Base-by-base conservation (phyloP, 2,113 vertebrate species). In the Carassius gibelio region DNA sequence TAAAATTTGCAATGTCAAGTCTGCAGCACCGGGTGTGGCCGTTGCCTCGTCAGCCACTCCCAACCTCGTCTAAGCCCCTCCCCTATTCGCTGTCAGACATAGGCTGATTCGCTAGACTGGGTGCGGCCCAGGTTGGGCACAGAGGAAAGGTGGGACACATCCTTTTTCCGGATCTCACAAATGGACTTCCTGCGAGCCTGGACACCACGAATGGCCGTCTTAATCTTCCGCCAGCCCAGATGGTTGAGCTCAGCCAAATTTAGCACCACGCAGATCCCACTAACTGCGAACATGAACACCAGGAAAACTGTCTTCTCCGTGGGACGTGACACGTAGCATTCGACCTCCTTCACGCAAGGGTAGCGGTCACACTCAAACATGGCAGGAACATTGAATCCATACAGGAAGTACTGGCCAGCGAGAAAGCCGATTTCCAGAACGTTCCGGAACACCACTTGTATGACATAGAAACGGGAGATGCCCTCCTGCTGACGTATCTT, bases 211-310 rank as follows among this genome's bases (percentile, higher is more conserved):
- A 96, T 94, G 66, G 96, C 96, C 0, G 95, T 94, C 62, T 95
- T 94, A 86, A 97, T 96, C 92, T 97, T 96, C 82, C 96, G 92
- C 96, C 96, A 97, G 26, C 96, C 96, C 23, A 97, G 90, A 89
- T 97, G 96, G 94, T 97, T 97, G 81, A 97, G 96, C 92, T 97
- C 96, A 0, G 96, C 96, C 91, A 97, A 88, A 94, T 97, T 97
- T 87, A 97, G 96, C 80, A 96, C 91, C 83, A 97, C 96, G 42
- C 96, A 97, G 55, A 97, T 93, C 11, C 96, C 96, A 2, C 96
- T 97, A 1, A 97, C 96, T 0, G 96, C 96, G 17, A 97, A 97
- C 96, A 97, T 97, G 90, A 97, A 97, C 3, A 95, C 95, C 83
- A 97, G 88, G 88, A 97, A 97, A 0, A 97, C 95, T 0, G 94